Percentiles rank a stretch among this genome's conserved stretches.
phyloP scores from a whole-genome alignment of 2,888 invertebrate genomes.

The Falcaria lacertinaria region DNA sequence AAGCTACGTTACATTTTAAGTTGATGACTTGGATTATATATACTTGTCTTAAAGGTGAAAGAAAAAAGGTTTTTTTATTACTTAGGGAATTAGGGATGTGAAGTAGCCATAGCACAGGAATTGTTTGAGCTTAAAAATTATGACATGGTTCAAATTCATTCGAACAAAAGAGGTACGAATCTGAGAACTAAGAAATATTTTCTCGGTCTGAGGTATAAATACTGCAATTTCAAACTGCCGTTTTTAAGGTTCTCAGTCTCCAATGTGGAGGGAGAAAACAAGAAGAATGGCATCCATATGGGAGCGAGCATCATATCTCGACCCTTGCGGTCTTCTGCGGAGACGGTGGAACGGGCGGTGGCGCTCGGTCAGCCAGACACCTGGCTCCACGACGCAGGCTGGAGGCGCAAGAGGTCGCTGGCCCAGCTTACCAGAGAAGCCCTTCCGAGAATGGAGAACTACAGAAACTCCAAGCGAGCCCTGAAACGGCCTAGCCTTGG shows the following conservation, averaged over 20 bases:
- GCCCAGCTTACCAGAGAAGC: slow-evolving; percentile 88
- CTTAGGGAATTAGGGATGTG: no score
- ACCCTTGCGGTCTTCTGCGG: slow-evolving; percentile 57
- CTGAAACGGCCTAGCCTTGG: slow-evolving; percentile 90
- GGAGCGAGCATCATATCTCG: slow-evolving; percentile 67
- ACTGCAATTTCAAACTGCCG: no score
- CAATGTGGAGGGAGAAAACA: slow-evolving; percentile 55
- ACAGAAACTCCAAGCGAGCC: slow-evolving; percentile 87
- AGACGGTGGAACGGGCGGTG: slow-evolving; percentile 44
- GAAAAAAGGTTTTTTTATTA: no score
- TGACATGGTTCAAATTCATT: no score
- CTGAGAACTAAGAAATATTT: no score
- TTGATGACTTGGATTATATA: neutral
- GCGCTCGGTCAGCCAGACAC: slow-evolving; percentile 50
- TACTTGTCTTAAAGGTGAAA: no score
- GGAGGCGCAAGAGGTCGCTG: slow-evolving; percentile 78
- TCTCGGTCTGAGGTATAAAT: no score
- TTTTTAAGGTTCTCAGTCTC: slow-evolving; percentile 72
- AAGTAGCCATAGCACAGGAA: no score
- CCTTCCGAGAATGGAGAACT: slow-evolving; percentile 89
- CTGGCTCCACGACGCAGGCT: slow-evolving; percentile 70
- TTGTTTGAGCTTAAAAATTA: no score
- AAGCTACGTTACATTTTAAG: neutral
- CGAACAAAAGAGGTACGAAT: no score
- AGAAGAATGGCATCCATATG: slow-evolving; percentile 70